A percentile compares a stretch with the other conserved stretches of the same genome.
Evolutionary conservation across 1,140 invertebrate species (phyloP).

Genomic region (Heliothis subflexa): DNA sequence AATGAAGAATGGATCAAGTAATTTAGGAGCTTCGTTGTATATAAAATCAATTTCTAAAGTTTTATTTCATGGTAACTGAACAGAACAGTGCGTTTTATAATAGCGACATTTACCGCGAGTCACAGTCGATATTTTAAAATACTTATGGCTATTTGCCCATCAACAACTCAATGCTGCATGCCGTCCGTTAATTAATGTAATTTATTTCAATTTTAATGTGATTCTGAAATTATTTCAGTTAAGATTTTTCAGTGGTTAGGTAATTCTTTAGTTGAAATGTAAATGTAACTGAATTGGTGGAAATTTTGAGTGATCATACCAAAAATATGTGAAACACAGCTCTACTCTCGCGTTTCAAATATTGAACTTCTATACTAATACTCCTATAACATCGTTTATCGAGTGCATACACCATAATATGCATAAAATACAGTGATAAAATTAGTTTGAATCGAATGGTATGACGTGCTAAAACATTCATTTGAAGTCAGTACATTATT

Average conservation of each 20-base stretch:
- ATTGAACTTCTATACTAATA: no score
- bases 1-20: no score
- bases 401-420: neutral
- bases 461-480: no score
- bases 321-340: neutral
- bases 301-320: neutral
- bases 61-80: neutral
- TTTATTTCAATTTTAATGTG: constrained; percentile 34
- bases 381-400: neutral
- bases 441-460: no score
- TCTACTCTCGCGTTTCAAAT: no score
- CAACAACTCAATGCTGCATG: constrained; percentile 30
- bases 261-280: constrained; percentile 25
- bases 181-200: constrained; percentile 37
- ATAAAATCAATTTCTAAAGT: neutral
- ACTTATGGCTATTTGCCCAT: constrained; percentile 38
- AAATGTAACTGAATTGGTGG: neutral
- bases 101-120: constrained; percentile 6
- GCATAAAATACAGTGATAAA: no score
- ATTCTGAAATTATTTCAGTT: constrained; percentile 3
- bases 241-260: neutral
- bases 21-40: no score
- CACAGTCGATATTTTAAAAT: constrained; percentile 39
- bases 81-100: neutral
- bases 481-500: neutral